Evolutionary conservation across 2,888 invertebrate genomes (phyloP), one percentile per base, ranked within the genome.

Genomic region (Lymantria dispar): DNA sequence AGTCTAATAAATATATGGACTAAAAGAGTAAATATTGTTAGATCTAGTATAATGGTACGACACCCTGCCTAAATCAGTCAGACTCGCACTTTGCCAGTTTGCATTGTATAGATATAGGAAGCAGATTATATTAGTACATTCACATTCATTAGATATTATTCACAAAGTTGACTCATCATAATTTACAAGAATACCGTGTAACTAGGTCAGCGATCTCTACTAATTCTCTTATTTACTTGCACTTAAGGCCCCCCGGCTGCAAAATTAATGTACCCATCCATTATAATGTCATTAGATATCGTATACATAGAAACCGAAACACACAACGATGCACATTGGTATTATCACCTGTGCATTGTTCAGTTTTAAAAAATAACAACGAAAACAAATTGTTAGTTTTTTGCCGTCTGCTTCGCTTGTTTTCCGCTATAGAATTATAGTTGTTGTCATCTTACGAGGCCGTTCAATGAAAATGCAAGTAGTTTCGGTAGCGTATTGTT

Each of bases 381-480:
- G 10, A 48, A 62, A 53, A 63, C 40, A 47, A 61, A 60, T 54
- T 54, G 50, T 46, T 45, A 43, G 52, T 46, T 47, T 52, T 51
- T 48, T 47, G 36, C 14, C 53, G 43, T 45, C 48, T 45, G 47
- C 40, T 54, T 54, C 43, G 47, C 52, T 51, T 59, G 56, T 56
- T 59, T 58, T 51, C 56, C 49, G 51, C 54, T 52, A 60, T 52
- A 50, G 42, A 43, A 58, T 66, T 74, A 77, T 76, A 72, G 64
- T 78, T 77, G 71, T 71, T 62, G 39, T 12, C 50, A 45, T 52
- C 49, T 44, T 51, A 56, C 50, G 50, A 48, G 48, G 48, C 42
- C 57, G 52, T 62, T 67, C 60, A 62, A 69, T 62, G 61, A 64
- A 69, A 70, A 68, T 65, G 64, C 63, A 70, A 73, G 64, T 70